phyloP scores from a whole-genome alignment of 92 coral and sea anemone genomes.

The Bergia sp. region DNA sequence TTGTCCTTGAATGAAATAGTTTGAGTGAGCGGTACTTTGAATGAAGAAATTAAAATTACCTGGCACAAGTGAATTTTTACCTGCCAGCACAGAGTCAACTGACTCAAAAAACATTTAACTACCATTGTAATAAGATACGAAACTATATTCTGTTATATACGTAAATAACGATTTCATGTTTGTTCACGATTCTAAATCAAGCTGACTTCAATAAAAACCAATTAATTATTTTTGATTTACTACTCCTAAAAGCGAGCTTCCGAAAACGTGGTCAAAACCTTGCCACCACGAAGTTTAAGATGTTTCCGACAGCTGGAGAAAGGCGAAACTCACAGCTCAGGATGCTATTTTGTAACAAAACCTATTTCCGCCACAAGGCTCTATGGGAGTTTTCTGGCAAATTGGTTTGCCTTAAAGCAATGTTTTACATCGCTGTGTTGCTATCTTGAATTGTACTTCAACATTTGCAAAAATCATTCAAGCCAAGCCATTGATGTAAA shows the following conservation, averaged over 20 bases:
- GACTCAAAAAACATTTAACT: too few species aligned
- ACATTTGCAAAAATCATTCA: slow-evolving; percentile 39
- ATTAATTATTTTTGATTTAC: not conserved
- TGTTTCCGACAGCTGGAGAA: slow-evolving; percentile 34
- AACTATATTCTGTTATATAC: not conserved
- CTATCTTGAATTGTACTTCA: not conserved
- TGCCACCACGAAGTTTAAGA: slow-evolving; percentile 42
- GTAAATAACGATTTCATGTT: not conserved
- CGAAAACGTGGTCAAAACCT: slow-evolving; percentile 11
- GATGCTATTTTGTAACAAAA: not conserved
- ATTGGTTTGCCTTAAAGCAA: slow-evolving; percentile 3
- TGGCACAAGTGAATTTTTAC: not conserved
- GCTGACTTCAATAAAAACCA: slow-evolving; percentile 5
- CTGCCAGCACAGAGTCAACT: not conserved
- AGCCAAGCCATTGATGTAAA: slow-evolving; percentile 10
- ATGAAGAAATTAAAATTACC: not conserved
- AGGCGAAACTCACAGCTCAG: not conserved
- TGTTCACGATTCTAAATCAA: not conserved
- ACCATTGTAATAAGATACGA: too few species aligned
- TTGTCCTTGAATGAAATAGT: not conserved
- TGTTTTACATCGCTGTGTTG: not conserved
- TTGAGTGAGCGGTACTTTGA: not conserved
- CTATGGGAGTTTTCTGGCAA: not conserved
- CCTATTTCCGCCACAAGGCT: slow-evolving; percentile 25
- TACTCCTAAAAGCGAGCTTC: not conserved